Evolutionary conservation across 2,797 vertebrate species (phyloP), one percentile per base, ranked within the genome.

Genomic region (Novumbra hubbsi): DNA sequence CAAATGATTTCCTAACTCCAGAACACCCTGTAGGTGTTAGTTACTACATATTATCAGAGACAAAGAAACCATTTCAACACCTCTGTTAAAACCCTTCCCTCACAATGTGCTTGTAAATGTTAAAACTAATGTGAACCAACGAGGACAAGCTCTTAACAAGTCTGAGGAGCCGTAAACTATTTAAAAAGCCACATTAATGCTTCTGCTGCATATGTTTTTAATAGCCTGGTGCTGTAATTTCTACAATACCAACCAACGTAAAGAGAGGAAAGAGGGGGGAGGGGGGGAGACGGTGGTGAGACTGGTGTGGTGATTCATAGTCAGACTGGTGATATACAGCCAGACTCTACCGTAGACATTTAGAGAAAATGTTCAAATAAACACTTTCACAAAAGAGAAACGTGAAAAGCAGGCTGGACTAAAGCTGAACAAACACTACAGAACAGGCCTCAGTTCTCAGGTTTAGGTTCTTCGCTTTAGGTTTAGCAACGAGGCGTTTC

Each of bases 171-270:
- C 80, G 80, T 78, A 79, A 83, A 84, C 82, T 80, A 77, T 88
- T 86, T 86, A 82, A 93, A 83, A 89, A 87, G 64, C 85, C 83
- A 85, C 85, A 89, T 79, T 89, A 88, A 78, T 79, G 83, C 82
- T 83, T 80, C 60, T 79, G 67, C 66, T 48, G 78, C 87, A 91
- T 85, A 81, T 90, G 88, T 68, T 84, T 90, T 75, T 83, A 67
- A 86, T 91, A 86, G 70, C 70, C 45, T 28, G 28, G 32, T 72
- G 68, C 68, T 74, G 72, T 73, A 57, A 73, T 82, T 83, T 87
- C 41, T 45, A 45, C 79, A 67, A 84, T 78, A 81, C 24, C 64
- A 75, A 78, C 75, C 73, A 81, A 70, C 77, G 50, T 76, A 45
- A 14, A 45, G 41, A 45, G 4, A 45, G 12, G 14, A 14, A 45